Base-by-base conservation (phyloP, 2,113 vertebrate species). In the Hydrolagus affinis region DNA sequence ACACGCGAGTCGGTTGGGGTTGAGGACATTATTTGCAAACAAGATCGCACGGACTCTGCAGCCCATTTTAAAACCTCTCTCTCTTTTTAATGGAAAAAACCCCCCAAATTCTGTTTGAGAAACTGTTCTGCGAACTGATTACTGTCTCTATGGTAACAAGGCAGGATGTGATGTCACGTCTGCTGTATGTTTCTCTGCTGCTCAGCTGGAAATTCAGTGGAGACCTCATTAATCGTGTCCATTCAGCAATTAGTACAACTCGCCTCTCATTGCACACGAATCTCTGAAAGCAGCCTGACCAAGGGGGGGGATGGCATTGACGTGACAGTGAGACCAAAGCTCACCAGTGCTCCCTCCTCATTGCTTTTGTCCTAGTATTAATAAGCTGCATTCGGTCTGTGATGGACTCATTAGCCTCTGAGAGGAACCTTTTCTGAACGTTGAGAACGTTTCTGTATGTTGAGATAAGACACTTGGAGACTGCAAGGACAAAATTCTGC, bases 131-230 rank as follows among this genome's bases (percentile, higher is more conserved):
- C 21, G 73, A 75, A 19, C 73, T 75, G 73, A 75, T 75, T 75
- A 32, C 73, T 75, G 73, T 75, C 32, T 75, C 73, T 44, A 75
- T 75, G 73, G 73, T 56, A 9, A 75, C 73, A 75, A 75, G 56
- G 56, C 73, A 32, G 73, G 73, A 75, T 9, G 11, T 75, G 73
- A 56, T 44, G 19, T 75, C 73, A 75, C 73, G 56, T 74, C 32
- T 56, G 56, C 73, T 75, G 71, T 28, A 73, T 73, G 15, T 19
- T 56, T 30, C 73, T 75, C 8, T 32, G 15, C 32, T 56, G 32
- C 73, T 7, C 73, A 75, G 73, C 8, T 57, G 32, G 73, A 75
- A 56, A 56, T 75, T 75, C 32, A 75, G 19, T 56, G 73, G 73
- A 19, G 32, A 21, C 19, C 19, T 75, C 73, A n/a, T 75, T 75